Conservation (phyloP, 2,888 invertebrate species). For the Aproaerema taeniolella region DNA sequence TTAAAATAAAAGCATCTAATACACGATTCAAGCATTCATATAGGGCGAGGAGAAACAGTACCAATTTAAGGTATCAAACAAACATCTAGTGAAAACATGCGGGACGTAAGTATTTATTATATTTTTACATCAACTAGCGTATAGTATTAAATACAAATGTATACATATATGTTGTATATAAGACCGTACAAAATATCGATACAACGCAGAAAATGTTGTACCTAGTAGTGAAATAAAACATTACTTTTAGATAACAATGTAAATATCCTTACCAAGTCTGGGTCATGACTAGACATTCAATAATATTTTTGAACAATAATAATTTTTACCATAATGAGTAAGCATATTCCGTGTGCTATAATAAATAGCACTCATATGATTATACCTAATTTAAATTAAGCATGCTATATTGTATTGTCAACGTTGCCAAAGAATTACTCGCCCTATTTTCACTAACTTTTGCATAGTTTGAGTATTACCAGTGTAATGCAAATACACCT, state of each 20-base stretch:
- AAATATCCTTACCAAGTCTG: constrained; percentile 38
- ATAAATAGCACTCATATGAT: constrained; percentile 37
- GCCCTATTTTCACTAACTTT: constrained; percentile 60
- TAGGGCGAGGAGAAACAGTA: constrained; percentile 60
- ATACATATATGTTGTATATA: constrained; percentile 25
- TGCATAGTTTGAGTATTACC: constrained; percentile 56
- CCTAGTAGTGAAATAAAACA: constrained; percentile 17
- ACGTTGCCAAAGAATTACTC: constrained; percentile 61
- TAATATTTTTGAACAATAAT: constrained; percentile 10
- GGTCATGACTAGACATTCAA: constrained; percentile 52
- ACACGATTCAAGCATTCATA: constrained; percentile 53
- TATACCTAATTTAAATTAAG: constrained; percentile 52
- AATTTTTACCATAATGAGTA: constrained; percentile 4
- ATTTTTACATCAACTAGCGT: background rate
- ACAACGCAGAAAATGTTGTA: constrained; percentile 7
- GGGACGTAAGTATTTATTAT: no score
- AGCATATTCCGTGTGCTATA: constrained; percentile 13
- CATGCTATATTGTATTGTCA: constrained; percentile 69
- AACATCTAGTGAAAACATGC: constrained; percentile 13
- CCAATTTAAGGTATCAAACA: constrained; percentile 35
- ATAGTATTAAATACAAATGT: background rate
- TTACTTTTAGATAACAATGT: constrained; percentile 29
- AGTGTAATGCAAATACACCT: constrained; percentile 29
- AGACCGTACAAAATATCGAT: constrained; percentile 24
- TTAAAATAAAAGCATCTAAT: constrained; percentile 43